phyloP scores from a whole-genome alignment of 2,113 vertebrate species.

The Narcine bancroftii region DNA sequence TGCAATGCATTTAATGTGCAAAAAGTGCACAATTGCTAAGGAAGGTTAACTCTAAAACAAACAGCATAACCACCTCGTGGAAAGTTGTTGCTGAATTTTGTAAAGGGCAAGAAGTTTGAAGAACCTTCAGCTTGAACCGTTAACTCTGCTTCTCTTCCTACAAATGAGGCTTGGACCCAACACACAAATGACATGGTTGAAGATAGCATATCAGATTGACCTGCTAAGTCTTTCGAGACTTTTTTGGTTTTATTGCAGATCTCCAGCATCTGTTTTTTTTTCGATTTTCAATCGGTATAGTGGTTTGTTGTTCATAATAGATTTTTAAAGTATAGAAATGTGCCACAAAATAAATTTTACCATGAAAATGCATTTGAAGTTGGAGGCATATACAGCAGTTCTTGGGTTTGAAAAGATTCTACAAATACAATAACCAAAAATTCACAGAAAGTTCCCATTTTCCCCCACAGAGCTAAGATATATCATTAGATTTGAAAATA shows the following conservation, averaged over 20 bases:
- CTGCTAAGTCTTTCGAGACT: too few species aligned
- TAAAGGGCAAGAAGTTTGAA: neutral
- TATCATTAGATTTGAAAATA: too few species aligned
- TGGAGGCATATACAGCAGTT: neutral
- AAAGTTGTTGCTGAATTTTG: neutral
- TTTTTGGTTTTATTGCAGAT: too few species aligned
- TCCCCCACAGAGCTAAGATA: neutral
- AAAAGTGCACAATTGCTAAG: neutral
- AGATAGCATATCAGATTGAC: too few species aligned
- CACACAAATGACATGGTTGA: too few species aligned
- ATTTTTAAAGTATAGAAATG: too few species aligned
- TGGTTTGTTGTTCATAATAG: too few species aligned
- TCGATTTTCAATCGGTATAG: too few species aligned
- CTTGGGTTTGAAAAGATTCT: neutral
- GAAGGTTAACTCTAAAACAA: neutral
- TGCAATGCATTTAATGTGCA: neutral
- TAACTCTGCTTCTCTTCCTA: too few species aligned
- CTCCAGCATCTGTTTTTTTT: too few species aligned
- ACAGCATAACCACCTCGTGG: neutral
- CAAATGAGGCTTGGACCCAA: too few species aligned
- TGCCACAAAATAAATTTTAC: neutral
- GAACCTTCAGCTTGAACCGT: too few species aligned
- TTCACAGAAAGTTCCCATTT: neutral
- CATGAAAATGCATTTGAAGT: neutral
- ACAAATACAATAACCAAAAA: neutral